phyloP scores from a whole-genome alignment of 2,888 invertebrate species.

The Agrilus mali region DNA sequence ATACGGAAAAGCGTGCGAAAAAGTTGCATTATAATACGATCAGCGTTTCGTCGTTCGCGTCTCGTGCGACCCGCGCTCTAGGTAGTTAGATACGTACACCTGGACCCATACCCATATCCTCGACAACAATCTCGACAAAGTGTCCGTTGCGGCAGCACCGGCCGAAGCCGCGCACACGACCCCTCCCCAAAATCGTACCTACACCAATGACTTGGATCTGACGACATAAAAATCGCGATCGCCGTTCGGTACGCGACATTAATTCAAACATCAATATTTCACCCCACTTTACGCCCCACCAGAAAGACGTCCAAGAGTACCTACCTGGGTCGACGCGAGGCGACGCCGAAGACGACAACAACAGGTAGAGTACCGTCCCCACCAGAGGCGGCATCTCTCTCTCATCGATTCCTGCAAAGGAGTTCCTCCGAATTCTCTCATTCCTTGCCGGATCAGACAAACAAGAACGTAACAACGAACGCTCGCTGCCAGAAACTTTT shows the following conservation, averaged over 20 bases:
- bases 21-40: no score
- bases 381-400: constrained; percentile 20
- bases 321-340: constrained; percentile 18
- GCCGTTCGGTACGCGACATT: constrained; percentile 27
- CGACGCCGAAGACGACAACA: constrained; percentile 3
- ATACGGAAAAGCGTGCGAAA: no score
- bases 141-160: no score
- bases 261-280: constrained; percentile 33
- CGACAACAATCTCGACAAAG: no score
- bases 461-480: no score
- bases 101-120: no score
- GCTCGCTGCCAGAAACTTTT: no score
- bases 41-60: no score
- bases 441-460: constrained; percentile 24
- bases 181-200: constrained; percentile 18
- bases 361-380: constrained; percentile 29
- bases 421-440: constrained; percentile 25
- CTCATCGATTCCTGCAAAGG: constrained; percentile 20
- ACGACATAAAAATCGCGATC: constrained; percentile 28
- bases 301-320: constrained; percentile 7
- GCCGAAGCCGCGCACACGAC: constrained; percentile 12
- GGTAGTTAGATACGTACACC: no score
- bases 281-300: constrained; percentile 25
- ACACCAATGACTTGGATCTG: constrained; percentile 30
- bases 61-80: no score